phyloP scores from a whole-genome alignment of 2,113 vertebrate species.

The Apeltes quadracus region DNA sequence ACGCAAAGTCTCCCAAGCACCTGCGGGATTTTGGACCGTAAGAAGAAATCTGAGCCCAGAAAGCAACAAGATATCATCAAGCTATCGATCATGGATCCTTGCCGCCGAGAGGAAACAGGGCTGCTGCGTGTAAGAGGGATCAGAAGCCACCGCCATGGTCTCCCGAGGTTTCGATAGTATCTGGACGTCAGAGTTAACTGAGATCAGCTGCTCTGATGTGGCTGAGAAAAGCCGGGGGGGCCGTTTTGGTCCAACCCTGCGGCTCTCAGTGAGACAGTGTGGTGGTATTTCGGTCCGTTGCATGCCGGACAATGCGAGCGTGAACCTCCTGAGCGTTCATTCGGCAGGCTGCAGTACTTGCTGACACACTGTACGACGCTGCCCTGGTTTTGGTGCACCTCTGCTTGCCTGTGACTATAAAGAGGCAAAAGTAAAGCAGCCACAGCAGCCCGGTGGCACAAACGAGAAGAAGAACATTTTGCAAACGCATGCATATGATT shows the following conservation, averaged over 20 bases:
- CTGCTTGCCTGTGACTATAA: conserved; percentile 40
- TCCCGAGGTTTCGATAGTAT: conserved; percentile 24
- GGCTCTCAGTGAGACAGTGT: conserved; percentile 7
- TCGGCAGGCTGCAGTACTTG: conserved; percentile 11
- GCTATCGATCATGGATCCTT: conserved; percentile 42
- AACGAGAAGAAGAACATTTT: conserved; percentile 61
- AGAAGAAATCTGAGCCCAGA: conserved; percentile 11
- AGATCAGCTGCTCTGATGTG: conserved; percentile 7
- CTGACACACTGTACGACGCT: conserved; percentile 46
- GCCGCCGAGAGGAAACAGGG: conserved; percentile 25
- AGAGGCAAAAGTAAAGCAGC: conserved; percentile 51
- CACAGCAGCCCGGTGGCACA: conserved; percentile 49
- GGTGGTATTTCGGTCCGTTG: neutral
- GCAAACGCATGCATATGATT: conserved; percentile 72
- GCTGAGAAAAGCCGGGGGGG: neutral
- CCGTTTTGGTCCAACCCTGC: neutral
- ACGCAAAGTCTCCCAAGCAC: neutral
- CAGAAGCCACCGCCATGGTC: conserved; percentile 18
- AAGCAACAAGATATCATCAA: conserved; percentile 35
- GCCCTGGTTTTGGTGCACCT: conserved; percentile 54
- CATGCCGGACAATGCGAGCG: neutral
- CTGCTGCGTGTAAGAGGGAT: conserved; percentile 20
- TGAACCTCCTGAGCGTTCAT: conserved; percentile 3
- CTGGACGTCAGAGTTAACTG: conserved; percentile 18
- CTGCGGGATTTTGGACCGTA: neutral